Percentiles rank a stretch among this genome's conserved stretches.
These are phyloP conservation scores for Spermophilus dauricus DNA, from an alignment of 2,113 vertebrate species.

Conservation along the genomic window DNA sequence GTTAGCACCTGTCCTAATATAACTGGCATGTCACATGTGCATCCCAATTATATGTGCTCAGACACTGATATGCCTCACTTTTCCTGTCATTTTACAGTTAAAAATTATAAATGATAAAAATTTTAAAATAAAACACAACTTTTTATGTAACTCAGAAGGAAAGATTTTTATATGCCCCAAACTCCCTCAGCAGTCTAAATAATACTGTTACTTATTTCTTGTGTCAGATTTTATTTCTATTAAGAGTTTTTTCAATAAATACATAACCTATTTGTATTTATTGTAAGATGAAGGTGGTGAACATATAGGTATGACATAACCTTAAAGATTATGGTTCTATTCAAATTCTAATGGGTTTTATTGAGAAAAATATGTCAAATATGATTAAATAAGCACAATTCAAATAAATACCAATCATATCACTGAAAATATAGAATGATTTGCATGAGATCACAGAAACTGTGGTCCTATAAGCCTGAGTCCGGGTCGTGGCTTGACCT, in stretches of 20 bases:
- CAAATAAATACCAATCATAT: not conserved
- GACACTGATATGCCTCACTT: not conserved
- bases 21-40: not conserved
- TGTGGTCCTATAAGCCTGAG: not conserved
- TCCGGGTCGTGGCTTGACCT: not conserved
- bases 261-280: not conserved
- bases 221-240: not conserved
- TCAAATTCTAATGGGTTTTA: conserved; percentile 13
- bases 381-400: not conserved
- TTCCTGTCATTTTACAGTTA: not conserved
- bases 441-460: not conserved
- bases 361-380: not conserved
- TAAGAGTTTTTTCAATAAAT: conserved; percentile 38
- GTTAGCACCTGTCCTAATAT: not conserved
- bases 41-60: not conserved
- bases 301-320: not conserved
- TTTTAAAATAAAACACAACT: not conserved
- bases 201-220: conserved; percentile 34
- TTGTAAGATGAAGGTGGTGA: not conserved
- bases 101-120: not conserved
- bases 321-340: not conserved
- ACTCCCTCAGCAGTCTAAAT: conserved; percentile 36
- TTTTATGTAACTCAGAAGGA: conserved; percentile 32
- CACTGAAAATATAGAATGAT: not conserved
- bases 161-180: not conserved